Conservation (phyloP, 2,888 invertebrate species). For the Drosophila demipolita region DNA sequence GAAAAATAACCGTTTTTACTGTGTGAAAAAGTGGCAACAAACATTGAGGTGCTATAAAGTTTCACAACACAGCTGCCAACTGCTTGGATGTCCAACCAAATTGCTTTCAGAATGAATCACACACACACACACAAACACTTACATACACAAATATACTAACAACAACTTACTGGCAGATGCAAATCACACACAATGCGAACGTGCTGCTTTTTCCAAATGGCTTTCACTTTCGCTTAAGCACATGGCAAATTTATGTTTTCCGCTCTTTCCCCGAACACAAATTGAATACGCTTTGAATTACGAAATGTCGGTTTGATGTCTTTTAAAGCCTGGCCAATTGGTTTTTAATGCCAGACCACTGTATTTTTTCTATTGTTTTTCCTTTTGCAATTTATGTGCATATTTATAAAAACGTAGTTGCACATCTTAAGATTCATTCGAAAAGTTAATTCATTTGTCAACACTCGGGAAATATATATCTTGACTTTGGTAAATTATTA, state of each 20-base stretch:
- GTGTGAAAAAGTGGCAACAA: conserved; percentile 66
- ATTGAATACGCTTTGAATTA: conserved; percentile 58
- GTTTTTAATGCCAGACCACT: conserved; percentile 60
- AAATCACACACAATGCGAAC: conserved; percentile 53
- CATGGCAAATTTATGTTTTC: conserved; percentile 52
- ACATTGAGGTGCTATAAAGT: conserved; percentile 72
- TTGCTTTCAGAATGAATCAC: conserved; percentile 45
- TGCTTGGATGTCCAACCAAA: conserved; percentile 33
- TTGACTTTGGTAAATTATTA: conserved; percentile 33
- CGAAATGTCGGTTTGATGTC: conserved; percentile 60
- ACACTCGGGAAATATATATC: conserved; percentile 17
- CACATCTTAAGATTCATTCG: neutral
- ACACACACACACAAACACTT: conserved; percentile 3
- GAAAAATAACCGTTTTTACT: conserved; percentile 59
- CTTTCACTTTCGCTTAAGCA: conserved; percentile 65
- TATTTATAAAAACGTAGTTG: conserved; percentile 6
- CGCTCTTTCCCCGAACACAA: conserved; percentile 18
- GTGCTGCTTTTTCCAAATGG: conserved; percentile 70
- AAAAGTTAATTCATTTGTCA: conserved; percentile 18
- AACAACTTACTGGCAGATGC: conserved; percentile 35
- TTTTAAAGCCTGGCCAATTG: conserved; percentile 46
- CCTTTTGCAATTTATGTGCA: conserved; percentile 32
- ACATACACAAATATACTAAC: conserved; percentile 2
- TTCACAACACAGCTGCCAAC: conserved; percentile 39
- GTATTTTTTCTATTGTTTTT: conserved; percentile 4